Evolutionary conservation across 2,888 invertebrate genomes (phyloP), one percentile per base, ranked within the genome.

Genomic region (Calameuta pallipes): DNA sequence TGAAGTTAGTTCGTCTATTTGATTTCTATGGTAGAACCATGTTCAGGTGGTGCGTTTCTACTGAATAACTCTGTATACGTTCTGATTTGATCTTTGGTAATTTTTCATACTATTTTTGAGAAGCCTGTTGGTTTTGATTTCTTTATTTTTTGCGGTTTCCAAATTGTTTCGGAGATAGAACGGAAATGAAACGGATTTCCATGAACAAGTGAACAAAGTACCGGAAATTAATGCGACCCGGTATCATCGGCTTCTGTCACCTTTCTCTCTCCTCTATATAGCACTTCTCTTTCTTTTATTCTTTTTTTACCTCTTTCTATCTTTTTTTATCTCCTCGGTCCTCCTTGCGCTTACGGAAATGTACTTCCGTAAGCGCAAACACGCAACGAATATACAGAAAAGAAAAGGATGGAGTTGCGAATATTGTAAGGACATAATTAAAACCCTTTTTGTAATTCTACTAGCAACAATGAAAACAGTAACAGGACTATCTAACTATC

Each of bases 111-210:
- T 56, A 9, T 9, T 56, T 56, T 56, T 6, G 23, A 56, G 23
- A 15, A 6, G 23, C 2, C 9, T 23, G 9, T 56, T 56, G 23
- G 23, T 9, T 23, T 56, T 23, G 56, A 56, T 76, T 71, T 71
- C 1, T 73, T 6, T 15, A 9, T 37, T 33, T 33, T 73, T 74
- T 76, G n/a, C 33, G 11, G 3, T 23, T 41, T 1, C 56, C 15
- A 4, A 41, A 74, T 31, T 13, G 6, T 23, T 13, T 35, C 36
- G 15, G 13, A 13, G 4, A 11, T 30, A 71, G 37, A 37, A 30
- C 34, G 77, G 74, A 77, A 77, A 77, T 74, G 68, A 74, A 77
- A 35, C 36, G 30, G 11, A 36, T 34, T 36, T 11, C 36, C 36
- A 70, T 68, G 75, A 23, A 71, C 31, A 69, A 15, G 74, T 69